Percentiles rank a stretch among this genome's conserved stretches.
Conservation (phyloP, 2,113 vertebrate species). For the Chlamydotis undulata region DNA sequence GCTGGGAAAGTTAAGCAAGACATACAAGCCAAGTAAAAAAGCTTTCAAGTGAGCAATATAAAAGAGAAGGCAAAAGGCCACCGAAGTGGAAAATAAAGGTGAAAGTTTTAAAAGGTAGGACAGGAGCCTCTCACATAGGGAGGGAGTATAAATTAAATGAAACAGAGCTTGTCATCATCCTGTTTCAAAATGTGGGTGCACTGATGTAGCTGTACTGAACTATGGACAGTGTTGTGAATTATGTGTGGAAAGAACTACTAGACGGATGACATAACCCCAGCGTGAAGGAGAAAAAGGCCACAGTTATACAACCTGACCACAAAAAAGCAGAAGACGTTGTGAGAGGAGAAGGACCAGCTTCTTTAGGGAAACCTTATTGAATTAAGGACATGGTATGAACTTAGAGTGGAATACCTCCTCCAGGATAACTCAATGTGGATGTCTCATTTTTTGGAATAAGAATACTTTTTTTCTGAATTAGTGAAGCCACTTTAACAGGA, state of each 20-base stretch:
- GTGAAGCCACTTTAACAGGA: neutral
- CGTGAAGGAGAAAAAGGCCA: neutral
- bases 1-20: constrained; percentile 14
- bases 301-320: neutral
- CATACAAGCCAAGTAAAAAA: neutral
- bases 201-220: neutral
- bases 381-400: neutral
- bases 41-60: neutral
- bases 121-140: neutral
- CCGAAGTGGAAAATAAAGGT: neutral
- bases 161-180: neutral
- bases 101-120: neutral
- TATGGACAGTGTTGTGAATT: neutral
- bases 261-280: neutral
- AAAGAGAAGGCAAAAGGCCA: neutral
- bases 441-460: neutral
- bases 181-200: neutral
- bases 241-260: neutral
- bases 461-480: neutral
- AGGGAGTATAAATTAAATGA: neutral
- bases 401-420: neutral
- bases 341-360: neutral
- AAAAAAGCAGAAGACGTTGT: neutral
- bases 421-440: neutral
- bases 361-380: neutral